Conservation (phyloP, 2,888 invertebrate genomes). For the Drosophila tripunctata region DNA sequence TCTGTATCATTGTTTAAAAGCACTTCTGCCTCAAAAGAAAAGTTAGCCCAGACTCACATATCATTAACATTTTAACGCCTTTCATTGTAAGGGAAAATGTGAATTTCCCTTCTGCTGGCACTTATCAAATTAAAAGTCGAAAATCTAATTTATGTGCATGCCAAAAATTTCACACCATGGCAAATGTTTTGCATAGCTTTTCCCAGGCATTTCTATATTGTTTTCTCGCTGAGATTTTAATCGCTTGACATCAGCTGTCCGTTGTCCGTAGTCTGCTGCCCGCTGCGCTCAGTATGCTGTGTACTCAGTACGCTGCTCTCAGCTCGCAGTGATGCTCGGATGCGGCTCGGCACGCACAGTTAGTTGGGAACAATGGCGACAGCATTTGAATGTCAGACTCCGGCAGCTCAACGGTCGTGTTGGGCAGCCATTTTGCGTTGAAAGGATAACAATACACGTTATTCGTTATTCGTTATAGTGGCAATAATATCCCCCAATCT, state of each 20-base stretch:
- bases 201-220: constrained; percentile 33
- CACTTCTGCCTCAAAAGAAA: not conserved
- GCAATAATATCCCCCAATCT: constrained; percentile 68
- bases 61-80: constrained; percentile 11
- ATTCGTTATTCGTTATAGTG: constrained; percentile 48
- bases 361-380: constrained; percentile 66
- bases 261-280: constrained; percentile 39
- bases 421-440: constrained; percentile 74
- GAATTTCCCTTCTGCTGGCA: constrained; percentile 14
- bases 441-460: constrained; percentile 69
- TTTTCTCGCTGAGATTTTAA: constrained; percentile 64
- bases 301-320: constrained; percentile 51
- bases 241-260: constrained; percentile 66
- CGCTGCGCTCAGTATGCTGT: not conserved
- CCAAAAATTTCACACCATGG: constrained; percentile 60
- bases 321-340: constrained; percentile 17
- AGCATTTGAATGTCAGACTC: constrained; percentile 68
- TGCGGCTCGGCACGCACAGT: constrained; percentile 70
- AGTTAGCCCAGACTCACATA: constrained; percentile 3
- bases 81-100: constrained; percentile 5
- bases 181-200: constrained; percentile 52
- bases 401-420: constrained; percentile 37
- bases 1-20: too few relatives aligned
- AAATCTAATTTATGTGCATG: constrained; percentile 54
- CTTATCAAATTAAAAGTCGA: constrained; percentile 50